Conservation (phyloP, 2,113 vertebrate species). For the Nothocercus nigrocapillus region DNA sequence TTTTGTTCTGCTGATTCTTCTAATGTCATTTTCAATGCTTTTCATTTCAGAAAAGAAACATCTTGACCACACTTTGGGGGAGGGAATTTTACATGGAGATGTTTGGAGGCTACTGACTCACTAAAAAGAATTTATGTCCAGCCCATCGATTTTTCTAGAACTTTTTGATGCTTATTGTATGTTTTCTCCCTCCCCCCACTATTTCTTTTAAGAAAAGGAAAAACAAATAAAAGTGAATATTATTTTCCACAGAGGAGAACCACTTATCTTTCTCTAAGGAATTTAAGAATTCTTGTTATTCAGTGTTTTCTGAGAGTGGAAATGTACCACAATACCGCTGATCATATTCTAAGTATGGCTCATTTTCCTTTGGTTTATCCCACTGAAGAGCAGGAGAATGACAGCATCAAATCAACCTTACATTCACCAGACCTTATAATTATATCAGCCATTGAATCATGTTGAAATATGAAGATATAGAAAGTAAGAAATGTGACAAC, state of each 20-base stretch:
- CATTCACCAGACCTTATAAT: neutral
- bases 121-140: neutral
- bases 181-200: neutral
- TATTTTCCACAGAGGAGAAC: neutral
- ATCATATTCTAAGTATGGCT: neutral
- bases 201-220: neutral
- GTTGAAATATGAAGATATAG: neutral
- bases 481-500: neutral
- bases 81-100: neutral
- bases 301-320: neutral
- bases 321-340: neutral
- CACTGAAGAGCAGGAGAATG: neutral
- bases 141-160: neutral
- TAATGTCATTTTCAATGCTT: constrained; percentile 11
- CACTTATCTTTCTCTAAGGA: neutral
- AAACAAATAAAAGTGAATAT: neutral
- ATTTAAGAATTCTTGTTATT: neutral
- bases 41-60: constrained; percentile 23
- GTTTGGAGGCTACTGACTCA: neutral
- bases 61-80: neutral
- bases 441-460: neutral
- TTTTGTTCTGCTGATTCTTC: neutral
- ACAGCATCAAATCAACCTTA: neutral
- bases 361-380: neutral
- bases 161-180: neutral